Conservation (phyloP, 2,113 vertebrate species). For the Cathartes aura region DNA sequence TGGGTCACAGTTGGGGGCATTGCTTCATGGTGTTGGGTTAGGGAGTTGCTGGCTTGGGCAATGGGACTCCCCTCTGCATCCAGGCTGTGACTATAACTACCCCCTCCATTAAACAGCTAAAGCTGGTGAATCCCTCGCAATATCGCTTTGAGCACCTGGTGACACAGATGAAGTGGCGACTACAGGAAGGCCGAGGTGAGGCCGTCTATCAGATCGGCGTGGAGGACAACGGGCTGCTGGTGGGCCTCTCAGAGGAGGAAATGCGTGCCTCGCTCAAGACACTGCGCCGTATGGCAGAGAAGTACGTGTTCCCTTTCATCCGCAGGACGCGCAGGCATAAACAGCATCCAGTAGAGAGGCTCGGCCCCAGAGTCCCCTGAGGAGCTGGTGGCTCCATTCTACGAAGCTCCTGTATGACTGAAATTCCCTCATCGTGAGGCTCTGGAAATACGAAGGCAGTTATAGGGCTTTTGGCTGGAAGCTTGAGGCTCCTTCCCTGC, state of each 20-base stretch:
- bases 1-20: background rate
- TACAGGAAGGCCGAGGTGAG: constrained; percentile 96
- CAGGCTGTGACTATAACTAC: background rate
- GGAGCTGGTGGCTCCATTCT: background rate
- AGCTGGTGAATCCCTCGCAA: constrained; percentile 95
- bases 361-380: background rate
- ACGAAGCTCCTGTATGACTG: background rate
- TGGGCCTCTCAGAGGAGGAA: constrained; percentile 93
- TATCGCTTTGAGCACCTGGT: constrained; percentile 98
- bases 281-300: constrained; percentile 93
- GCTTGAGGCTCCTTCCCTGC: background rate
- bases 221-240: constrained; percentile 96
- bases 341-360: background rate
- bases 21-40: background rate
- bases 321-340: fast-evolving
- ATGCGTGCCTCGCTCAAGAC: constrained; percentile 95
- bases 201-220: constrained; percentile 98
- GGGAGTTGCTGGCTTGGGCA: background rate
- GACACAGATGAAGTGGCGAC: constrained; percentile 98
- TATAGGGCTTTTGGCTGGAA: background rate
- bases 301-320: constrained; percentile 76
- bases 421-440: background rate
- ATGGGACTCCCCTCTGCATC: background rate
- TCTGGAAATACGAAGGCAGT: background rate
- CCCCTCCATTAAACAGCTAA: constrained; percentile 79